Evolutionary conservation across 2,797 vertebrate species (phyloP).

Genomic region (Rhinichthys osculus): DNA sequence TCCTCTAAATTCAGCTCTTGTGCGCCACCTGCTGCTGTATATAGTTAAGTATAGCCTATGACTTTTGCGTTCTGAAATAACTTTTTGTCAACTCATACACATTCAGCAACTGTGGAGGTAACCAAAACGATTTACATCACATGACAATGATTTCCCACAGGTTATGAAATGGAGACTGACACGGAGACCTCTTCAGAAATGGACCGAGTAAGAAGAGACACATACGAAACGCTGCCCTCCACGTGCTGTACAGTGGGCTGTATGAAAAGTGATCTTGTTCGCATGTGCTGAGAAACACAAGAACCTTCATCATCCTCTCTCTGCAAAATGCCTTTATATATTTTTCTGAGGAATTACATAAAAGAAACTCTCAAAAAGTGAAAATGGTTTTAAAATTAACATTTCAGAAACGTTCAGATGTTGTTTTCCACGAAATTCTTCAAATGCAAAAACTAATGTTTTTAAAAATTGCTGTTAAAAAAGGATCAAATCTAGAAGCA

Average conservation of each 20-base stretch:
- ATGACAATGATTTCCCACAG: slow-evolving; percentile 56
- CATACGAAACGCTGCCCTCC: slow-evolving; percentile 65
- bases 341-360: not conserved
- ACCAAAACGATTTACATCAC: not conserved
- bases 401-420: not conserved
- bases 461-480: not conserved
- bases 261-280: slow-evolving; percentile 71
- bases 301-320: not conserved
- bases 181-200: slow-evolving; percentile 39
- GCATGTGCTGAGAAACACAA: slow-evolving; percentile 70
- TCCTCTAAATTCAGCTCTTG: not conserved
- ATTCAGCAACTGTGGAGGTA: not conserved
- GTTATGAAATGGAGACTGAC: slow-evolving; percentile 40
- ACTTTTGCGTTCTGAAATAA: not conserved
- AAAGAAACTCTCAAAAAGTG: not conserved
- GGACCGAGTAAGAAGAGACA: slow-evolving; percentile 61
- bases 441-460: not conserved
- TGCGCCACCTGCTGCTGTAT: slow-evolving; percentile 17
- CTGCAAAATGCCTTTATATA: not conserved
- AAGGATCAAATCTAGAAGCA: not conserved
- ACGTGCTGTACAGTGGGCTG: slow-evolving; percentile 77
- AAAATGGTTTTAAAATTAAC: too few species aligned
- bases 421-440: not conserved
- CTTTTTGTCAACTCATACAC: not conserved
- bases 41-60: too few species aligned